Evolutionary conservation across 2,888 invertebrate species (phyloP).

Genomic region (Cremastinae sp.): DNA sequence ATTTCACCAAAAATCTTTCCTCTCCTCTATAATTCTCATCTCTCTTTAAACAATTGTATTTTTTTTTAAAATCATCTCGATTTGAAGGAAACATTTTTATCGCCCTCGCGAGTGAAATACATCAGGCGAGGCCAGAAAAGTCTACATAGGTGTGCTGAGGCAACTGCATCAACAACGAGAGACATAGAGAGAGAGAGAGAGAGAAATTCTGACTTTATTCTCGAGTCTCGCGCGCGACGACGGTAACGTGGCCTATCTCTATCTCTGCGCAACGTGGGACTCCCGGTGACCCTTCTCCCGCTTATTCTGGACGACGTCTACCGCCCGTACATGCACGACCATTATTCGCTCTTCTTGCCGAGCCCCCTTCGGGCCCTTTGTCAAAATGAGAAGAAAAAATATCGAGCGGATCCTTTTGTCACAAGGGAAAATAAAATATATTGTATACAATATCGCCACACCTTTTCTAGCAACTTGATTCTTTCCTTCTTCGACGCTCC

Average conservation of each 20-base stretch:
- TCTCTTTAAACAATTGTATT: too few relatives aligned
- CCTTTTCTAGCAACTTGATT: too few relatives aligned
- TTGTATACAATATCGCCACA: too few relatives aligned
- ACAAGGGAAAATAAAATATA: conserved; percentile 11
- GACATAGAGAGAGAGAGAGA: too few relatives aligned
- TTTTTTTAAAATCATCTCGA: too few relatives aligned
- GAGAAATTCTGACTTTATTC: conserved; percentile 73
- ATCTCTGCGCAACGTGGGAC: conserved; percentile 65
- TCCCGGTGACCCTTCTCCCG: conserved; percentile 68
- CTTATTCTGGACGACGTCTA: conserved; percentile 17
- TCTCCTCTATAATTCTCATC: not conserved
- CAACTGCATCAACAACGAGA: too few relatives aligned
- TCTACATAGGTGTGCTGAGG: too few relatives aligned
- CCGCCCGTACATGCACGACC: conserved; percentile 29
- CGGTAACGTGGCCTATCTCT: conserved; percentile 78
- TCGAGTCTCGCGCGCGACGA: conserved; percentile 79
- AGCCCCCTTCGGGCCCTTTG: conserved; percentile 32
- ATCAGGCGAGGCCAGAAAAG: conserved; percentile 63
- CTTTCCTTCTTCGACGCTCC: too few relatives aligned
- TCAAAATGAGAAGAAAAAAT: conserved; percentile 29
- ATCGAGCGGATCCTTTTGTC: not conserved
- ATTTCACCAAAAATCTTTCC: not conserved
- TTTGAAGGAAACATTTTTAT: too few relatives aligned
- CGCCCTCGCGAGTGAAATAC: too few relatives aligned
- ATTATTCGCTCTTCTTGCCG: conserved; percentile 25